A percentile compares a stretch with the other conserved stretches of the same genome.
These are phyloP conservation scores for Elysia chlorotica DNA, from an alignment of 1,140 invertebrate species.

Conservation along the genomic window DNA sequence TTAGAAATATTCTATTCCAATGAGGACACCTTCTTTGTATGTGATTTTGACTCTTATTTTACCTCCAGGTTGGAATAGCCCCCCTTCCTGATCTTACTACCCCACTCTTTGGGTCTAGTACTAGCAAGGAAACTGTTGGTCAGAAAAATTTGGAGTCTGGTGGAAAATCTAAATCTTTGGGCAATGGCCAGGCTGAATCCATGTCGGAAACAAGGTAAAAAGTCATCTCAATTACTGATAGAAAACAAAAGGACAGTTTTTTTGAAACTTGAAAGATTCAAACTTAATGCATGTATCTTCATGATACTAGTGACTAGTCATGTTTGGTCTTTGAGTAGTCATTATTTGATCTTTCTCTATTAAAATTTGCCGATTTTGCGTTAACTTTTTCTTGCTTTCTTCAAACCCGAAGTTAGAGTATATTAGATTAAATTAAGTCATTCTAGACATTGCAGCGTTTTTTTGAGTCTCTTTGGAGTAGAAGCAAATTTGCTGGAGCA, in stretches of 20 bases:
- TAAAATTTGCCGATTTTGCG: too few species aligned
- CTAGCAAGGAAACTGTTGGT: constrained; percentile 19
- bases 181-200: constrained; percentile 17
- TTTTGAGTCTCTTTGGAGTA: neutral
- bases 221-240: too few species aligned
- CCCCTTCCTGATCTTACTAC: constrained; percentile 29
- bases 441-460: neutral
- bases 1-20: too few species aligned
- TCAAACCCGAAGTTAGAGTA: too few species aligned
- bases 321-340: too few species aligned
- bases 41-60: too few species aligned
- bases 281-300: neutral
- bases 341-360: too few species aligned
- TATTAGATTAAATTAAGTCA: neutral
- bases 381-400: too few species aligned
- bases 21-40: too few species aligned
- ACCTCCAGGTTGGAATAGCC: constrained; percentile 27
- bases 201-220: constrained; percentile 20
- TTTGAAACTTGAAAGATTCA: neutral
- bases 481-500: too few species aligned
- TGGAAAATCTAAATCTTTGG: neutral
- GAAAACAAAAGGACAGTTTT: too few species aligned
- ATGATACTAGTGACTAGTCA: too few species aligned
- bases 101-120: constrained; percentile 33
- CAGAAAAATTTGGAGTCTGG: constrained; percentile 18